These are phyloP conservation scores for Diachasma alloeum DNA, from an alignment of 1,140 invertebrate genomes.

Conservation along the genomic window DNA sequence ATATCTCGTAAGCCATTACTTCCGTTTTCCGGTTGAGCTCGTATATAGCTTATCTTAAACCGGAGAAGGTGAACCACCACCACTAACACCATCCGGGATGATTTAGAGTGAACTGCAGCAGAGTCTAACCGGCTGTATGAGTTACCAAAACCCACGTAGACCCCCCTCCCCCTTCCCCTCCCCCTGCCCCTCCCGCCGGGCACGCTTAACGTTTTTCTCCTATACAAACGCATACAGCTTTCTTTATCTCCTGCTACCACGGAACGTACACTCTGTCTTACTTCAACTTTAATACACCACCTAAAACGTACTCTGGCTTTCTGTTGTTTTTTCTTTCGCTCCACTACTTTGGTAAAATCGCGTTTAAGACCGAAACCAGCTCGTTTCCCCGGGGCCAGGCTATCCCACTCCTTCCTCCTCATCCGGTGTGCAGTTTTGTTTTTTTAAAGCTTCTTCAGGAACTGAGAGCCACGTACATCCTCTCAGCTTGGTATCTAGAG, in stretches of 20 bases:
- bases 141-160: neutral
- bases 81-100: constrained; percentile 25
- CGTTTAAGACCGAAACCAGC: constrained; percentile 19
- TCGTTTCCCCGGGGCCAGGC: neutral
- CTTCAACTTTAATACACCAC: neutral
- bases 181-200: neutral
- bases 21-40: constrained; percentile 39
- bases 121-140: neutral
- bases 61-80: constrained; percentile 6
- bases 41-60: constrained; percentile 38
- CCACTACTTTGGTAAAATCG: constrained; percentile 22
- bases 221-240: neutral
- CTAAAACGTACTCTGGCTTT: neutral
- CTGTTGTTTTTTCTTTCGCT: neutral
- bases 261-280: neutral
- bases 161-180: neutral
- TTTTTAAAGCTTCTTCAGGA: neutral
- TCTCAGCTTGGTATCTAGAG: neutral
- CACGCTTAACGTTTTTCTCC: neutral
- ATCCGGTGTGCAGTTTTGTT: neutral
- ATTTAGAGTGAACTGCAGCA: constrained; percentile 25
- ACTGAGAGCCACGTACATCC: neutral
- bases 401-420: neutral
- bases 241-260: neutral
- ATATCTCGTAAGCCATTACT: constrained; percentile 45